A percentile compares a stretch with the other conserved stretches of the same genome.
These are phyloP conservation scores for Lepidocyrtinus sp. DNA, from an alignment of 2,888 invertebrate species.

Conservation along the genomic window DNA sequence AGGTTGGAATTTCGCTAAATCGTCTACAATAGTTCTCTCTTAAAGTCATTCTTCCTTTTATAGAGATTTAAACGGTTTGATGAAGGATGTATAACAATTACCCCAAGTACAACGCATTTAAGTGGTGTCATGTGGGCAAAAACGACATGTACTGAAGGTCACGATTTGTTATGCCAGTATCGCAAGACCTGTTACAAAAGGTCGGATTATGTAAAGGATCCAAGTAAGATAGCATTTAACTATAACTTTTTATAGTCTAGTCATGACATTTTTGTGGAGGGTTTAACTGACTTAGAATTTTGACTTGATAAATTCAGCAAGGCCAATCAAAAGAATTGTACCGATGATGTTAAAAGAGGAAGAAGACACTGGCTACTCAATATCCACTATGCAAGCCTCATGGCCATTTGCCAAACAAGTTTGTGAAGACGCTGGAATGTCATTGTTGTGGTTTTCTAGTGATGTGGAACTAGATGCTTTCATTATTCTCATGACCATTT, in stretches of 20 bases:
- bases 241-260: background rate
- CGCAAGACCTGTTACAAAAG: constrained; percentile 41
- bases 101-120: background rate
- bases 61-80: constrained; percentile 6
- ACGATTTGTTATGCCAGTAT: constrained; percentile 42
- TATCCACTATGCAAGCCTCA: constrained; percentile 33
- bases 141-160: background rate
- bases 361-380: constrained; percentile 26
- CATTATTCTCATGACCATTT: background rate
- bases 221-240: constrained; percentile 21
- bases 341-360: background rate
- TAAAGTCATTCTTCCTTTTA: no score
- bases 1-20: background rate
- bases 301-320: constrained; percentile 19
- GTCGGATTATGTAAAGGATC: constrained; percentile 39
- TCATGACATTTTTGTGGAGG: no score
- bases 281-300: background rate
- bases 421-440: constrained; percentile 40
- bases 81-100: constrained; percentile 23
- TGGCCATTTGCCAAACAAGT: constrained; percentile 51
- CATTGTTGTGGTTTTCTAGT: constrained; percentile 35
- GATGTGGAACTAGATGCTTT: constrained; percentile 22
- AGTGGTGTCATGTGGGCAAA: constrained; percentile 36
- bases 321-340: constrained; percentile 10
- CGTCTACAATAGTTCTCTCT: background rate